Evolutionary conservation across 2,797 vertebrate genomes (phyloP), one percentile per base, ranked within the genome.

Genomic region (Oceanodroma leucorhoa): DNA sequence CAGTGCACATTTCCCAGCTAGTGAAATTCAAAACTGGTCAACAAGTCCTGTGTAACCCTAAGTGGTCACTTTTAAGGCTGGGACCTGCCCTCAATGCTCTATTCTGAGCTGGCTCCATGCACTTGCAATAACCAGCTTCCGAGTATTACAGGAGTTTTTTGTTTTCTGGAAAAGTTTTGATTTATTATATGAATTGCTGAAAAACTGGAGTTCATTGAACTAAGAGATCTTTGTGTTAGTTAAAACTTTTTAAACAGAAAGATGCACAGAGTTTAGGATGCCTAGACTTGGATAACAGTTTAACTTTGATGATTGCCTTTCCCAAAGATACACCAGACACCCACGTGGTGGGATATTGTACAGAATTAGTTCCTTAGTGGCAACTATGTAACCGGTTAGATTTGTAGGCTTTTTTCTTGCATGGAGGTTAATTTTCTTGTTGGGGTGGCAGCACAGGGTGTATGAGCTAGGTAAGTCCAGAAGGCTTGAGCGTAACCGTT

Each of bases 51-150:
- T 65, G 14, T 40, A 65, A 14, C 15, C 45, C 15, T 46, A 50
- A 57, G 14, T 5, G 6, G 36, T 69, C 27, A 36, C 34, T 78
- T 86, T 55, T 48, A 55, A 67, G 60, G 34, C 55, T 29, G 22
- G 20, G 17, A 26, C 24, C 14, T 41, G 9, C 3, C 5, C 9
- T 72, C 41, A 20, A 4, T 1, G 0, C 41, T 45, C 14, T 75
- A 1, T 77, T 73, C 54, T 73, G 48, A 83, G 46, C 19, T 77
- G 80, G 20, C 9, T 62, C 20, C 12, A 9, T 32, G 48, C 6
- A 36, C n/a, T 58, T 67, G 41, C 40, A 87, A 5, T 80, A 84
- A 38, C 9, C 40, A 13, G 13, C 27, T 78, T 83, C 40, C 1
- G 3, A 40, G 19, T 62, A 36, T 61, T 72, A 50, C 7, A 21